phyloP scores from a whole-genome alignment of 2,888 invertebrate species.

The Fragum fragum region DNA sequence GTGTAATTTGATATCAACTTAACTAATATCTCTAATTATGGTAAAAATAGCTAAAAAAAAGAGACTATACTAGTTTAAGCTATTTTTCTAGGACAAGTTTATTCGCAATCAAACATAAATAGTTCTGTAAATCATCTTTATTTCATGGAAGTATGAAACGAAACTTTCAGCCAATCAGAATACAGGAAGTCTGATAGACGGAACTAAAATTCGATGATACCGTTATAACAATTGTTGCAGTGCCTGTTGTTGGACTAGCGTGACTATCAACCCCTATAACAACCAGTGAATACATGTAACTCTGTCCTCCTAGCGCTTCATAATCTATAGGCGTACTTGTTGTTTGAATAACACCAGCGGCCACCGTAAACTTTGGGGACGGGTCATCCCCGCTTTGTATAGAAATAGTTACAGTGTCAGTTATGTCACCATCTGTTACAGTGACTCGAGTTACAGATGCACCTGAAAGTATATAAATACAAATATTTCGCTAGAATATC shows the following conservation, averaged over 20 bases:
- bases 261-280: constrained; percentile 60
- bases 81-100: too few relatives aligned
- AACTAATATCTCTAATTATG: too few relatives aligned
- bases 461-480: constrained; percentile 49
- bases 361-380: constrained; percentile 49
- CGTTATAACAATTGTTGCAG: constrained; percentile 63
- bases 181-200: too few relatives aligned
- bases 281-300: constrained; percentile 66
- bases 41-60: too few relatives aligned
- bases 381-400: constrained; percentile 68
- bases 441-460: constrained; percentile 61
- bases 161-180: too few relatives aligned
- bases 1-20: too few relatives aligned
- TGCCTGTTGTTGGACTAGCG: constrained; percentile 38
- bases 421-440: constrained; percentile 72
- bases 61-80: too few relatives aligned
- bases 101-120: too few relatives aligned
- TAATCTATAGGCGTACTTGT: constrained; percentile 70
- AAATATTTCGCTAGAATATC: too few relatives aligned
- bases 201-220: too few relatives aligned
- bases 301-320: constrained; percentile 58
- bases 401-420: constrained; percentile 49
- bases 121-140: too few relatives aligned
- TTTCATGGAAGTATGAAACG: too few relatives aligned
- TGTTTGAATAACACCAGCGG: constrained; percentile 57